Evolutionary conservation across 2,797 vertebrate genomes (phyloP).

Genomic region (Lepus oiostolus): DNA sequence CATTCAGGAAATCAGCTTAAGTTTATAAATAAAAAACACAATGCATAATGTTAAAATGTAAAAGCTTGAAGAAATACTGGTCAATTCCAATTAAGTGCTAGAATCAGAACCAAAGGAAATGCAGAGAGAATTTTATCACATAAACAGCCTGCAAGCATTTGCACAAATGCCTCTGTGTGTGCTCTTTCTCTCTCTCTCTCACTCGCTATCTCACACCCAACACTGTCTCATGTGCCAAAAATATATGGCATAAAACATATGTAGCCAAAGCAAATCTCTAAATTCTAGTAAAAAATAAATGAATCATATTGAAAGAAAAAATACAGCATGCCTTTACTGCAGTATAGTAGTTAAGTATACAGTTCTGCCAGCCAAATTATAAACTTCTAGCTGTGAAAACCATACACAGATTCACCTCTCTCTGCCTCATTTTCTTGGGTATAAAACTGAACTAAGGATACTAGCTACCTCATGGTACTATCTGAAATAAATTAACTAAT

Average conservation of each 20-base stretch:
- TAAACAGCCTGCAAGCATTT: background rate
- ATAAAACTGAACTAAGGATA: background rate
- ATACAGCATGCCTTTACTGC: background rate
- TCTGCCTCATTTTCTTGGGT: background rate
- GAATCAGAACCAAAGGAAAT: conserved; percentile 13
- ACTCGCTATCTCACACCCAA: background rate
- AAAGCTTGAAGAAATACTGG: background rate
- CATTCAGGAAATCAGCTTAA: background rate
- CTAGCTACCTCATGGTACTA: background rate
- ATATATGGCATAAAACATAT: background rate
- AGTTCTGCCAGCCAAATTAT: background rate
- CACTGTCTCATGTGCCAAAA: background rate
- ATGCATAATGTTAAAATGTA: background rate
- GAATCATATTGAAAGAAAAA: background rate
- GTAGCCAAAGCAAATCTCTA: background rate
- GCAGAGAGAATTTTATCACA: background rate
- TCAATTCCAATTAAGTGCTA: background rate
- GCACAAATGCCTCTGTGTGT: rapidly evolving
- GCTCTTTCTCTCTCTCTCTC: background rate
- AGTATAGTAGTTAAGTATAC: background rate
- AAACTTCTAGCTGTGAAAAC: background rate
- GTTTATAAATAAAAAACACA: conserved; percentile 1
- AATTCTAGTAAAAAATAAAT: background rate
- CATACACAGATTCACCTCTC: no score
- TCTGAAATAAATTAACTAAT: background rate